phyloP scores from a whole-genome alignment of 2,113 vertebrate species.

The Zosterops borbonicus region DNA sequence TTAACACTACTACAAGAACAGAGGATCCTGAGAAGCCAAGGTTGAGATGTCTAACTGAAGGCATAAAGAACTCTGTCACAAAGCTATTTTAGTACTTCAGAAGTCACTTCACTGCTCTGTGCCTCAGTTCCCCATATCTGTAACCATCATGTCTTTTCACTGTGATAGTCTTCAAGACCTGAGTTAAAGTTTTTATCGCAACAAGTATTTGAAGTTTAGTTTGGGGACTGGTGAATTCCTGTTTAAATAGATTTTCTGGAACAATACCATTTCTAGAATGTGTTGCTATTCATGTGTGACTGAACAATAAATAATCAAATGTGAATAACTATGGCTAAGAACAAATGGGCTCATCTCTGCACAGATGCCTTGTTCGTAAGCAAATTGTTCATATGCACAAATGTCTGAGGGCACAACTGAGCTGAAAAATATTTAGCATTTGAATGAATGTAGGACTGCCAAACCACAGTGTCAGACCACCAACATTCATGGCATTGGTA shows the following conservation, averaged over 20 bases:
- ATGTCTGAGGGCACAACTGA: not conserved
- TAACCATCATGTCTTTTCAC: not conserved
- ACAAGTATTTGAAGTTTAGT: not conserved
- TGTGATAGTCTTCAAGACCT: not conserved
- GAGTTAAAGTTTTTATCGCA: not conserved
- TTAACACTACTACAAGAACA: not conserved
- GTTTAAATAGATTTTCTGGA: not conserved
- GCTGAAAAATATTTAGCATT: slow-evolving; percentile 44
- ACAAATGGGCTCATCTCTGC: not conserved
- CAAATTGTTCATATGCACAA: slow-evolving; percentile 3
- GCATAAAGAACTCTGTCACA: not conserved
- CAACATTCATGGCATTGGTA: slow-evolving; percentile 25
- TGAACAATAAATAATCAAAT: slow-evolving; percentile 6
- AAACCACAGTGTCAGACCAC: slow-evolving; percentile 59
- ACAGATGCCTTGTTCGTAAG: not conserved
- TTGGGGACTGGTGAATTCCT: not conserved
- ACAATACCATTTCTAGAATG: not conserved
- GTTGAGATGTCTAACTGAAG: not conserved
- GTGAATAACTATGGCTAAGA: not conserved
- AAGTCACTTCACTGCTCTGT: not conserved
- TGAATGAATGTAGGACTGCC: slow-evolving; percentile 47
- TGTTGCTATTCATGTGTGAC: not conserved
- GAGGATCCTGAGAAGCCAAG: not conserved
- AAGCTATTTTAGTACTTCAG: not conserved
- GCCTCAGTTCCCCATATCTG: not conserved